phyloP scores from a whole-genome alignment of 2,888 invertebrate species.

The Enchytraeus crypticus region DNA sequence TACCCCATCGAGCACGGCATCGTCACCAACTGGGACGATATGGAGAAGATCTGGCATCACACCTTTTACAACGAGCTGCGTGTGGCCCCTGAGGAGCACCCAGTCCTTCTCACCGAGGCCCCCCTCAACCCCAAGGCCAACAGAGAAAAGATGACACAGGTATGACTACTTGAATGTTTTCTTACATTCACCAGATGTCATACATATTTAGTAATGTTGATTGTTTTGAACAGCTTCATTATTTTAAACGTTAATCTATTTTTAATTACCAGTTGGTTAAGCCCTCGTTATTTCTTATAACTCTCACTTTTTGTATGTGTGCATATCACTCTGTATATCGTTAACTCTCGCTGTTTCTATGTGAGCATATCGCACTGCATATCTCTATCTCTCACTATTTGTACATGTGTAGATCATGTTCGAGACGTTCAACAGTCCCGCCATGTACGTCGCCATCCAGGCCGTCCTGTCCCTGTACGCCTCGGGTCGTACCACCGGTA shows the following conservation, averaged over 20 bases:
- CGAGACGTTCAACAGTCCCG: slow-evolving; percentile 61
- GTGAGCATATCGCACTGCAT: too few relatives aligned
- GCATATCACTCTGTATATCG: too few relatives aligned
- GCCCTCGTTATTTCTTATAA: too few relatives aligned
- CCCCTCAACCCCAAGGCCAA: slow-evolving; percentile 90
- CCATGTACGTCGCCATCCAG: slow-evolving; percentile 81
- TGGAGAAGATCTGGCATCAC: slow-evolving; percentile 99
- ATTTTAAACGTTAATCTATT: too few relatives aligned
- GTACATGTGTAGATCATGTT: slow-evolving; percentile 27
- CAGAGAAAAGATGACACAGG: slow-evolving; percentile 62
- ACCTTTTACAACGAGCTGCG: slow-evolving; percentile 89
- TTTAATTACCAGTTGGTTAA: too few relatives aligned
- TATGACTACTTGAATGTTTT: background rate
- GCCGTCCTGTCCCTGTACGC: slow-evolving; percentile 85
- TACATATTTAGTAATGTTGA: background rate
- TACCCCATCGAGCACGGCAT: slow-evolving; percentile 42
- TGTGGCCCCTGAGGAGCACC: slow-evolving; percentile 89
- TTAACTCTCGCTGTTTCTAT: too few relatives aligned
- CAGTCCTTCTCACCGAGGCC: slow-evolving; percentile 82
- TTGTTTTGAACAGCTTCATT: background rate
- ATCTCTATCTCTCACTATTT: too few relatives aligned
- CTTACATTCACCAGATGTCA: background rate
- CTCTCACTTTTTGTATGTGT: too few relatives aligned
- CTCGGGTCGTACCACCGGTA: slow-evolving; percentile 86
- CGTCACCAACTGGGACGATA: slow-evolving; percentile 43